These are phyloP conservation scores for Hyla sarda DNA, from an alignment of 2,113 vertebrate genomes.

Conservation along the genomic window DNA sequence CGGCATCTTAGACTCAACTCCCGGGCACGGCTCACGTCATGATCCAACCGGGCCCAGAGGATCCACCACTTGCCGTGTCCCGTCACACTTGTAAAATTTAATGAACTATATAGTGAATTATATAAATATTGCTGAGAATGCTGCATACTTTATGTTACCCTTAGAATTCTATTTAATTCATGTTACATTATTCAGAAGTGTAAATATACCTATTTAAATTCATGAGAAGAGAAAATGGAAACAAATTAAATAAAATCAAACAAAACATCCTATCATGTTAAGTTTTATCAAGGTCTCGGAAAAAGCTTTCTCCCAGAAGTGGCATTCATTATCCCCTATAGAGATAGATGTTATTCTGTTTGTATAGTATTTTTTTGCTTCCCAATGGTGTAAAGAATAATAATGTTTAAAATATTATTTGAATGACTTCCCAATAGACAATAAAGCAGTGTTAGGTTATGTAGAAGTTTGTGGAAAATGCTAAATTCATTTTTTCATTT, in stretches of 20 bases:
- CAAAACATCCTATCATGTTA: background rate
- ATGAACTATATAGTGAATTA: no score
- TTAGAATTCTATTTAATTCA: no score
- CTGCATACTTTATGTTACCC: no score
- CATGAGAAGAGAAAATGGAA: background rate
- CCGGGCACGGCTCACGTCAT: no score
- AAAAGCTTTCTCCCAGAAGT: background rate
- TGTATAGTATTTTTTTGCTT: background rate
- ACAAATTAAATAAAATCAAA: background rate
- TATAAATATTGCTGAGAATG: no score
- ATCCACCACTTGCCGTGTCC: no score
- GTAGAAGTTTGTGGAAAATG: background rate
- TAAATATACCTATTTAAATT: background rate
- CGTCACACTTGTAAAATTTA: no score
- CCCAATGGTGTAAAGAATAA: background rate
- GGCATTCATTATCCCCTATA: background rate
- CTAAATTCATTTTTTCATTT: no score
- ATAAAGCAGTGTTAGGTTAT: background rate
- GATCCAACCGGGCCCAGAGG: no score
- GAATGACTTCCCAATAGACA: background rate
- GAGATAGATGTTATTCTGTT: background rate
- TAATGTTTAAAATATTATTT: background rate
- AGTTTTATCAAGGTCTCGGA: constrained; percentile 5
- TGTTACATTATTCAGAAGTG: no score
- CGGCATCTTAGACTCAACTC: no score